These are phyloP conservation scores for Drosophila multiciliata DNA, from an alignment of 2,888 invertebrate genomes.

Conservation along the genomic window DNA sequence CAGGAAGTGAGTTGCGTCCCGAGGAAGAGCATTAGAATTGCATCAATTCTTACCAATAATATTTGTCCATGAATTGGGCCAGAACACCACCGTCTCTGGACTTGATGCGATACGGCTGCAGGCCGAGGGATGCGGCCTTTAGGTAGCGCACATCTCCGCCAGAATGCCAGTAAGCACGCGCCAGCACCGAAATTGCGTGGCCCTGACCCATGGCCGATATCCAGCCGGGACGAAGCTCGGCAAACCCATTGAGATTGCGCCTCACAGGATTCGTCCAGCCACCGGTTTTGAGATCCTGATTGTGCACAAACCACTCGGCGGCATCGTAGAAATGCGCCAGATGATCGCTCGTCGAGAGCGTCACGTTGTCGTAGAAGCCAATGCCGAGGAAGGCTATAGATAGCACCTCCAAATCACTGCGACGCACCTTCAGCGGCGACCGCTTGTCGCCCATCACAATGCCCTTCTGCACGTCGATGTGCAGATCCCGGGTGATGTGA, in stretches of 20 bases:
- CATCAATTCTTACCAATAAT: constrained; percentile 90
- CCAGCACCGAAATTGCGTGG: constrained; percentile 97
- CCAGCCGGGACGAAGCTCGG: constrained; percentile 94
- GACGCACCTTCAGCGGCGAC: constrained; percentile 80
- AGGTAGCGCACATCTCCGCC: constrained; percentile 91
- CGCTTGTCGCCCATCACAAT: constrained; percentile 86
- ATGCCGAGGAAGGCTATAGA: constrained; percentile 89
- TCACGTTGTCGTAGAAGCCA: constrained; percentile 91
- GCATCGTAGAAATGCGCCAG: constrained; percentile 96
- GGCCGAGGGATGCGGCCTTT: constrained; percentile 91
- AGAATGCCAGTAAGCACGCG: constrained; percentile 94
- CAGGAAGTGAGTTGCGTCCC: background rate
- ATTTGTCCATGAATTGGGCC: constrained; percentile 93
- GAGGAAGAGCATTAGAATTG: background rate
- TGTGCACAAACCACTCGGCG: constrained; percentile 95
- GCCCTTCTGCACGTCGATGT: constrained; percentile 96
- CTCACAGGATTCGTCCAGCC: constrained; percentile 97
- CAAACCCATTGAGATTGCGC: constrained; percentile 90
- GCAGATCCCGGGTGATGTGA: constrained; percentile 93
- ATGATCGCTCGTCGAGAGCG: constrained; percentile 93
- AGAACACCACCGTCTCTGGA: constrained; percentile 92
- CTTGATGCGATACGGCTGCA: constrained; percentile 91
- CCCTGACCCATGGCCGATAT: constrained; percentile 99
- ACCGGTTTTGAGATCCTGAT: constrained; percentile 93
- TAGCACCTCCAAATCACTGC: constrained; percentile 86